Conservation (phyloP, 2,113 vertebrate genomes). For the Tachycineta bicolor region DNA sequence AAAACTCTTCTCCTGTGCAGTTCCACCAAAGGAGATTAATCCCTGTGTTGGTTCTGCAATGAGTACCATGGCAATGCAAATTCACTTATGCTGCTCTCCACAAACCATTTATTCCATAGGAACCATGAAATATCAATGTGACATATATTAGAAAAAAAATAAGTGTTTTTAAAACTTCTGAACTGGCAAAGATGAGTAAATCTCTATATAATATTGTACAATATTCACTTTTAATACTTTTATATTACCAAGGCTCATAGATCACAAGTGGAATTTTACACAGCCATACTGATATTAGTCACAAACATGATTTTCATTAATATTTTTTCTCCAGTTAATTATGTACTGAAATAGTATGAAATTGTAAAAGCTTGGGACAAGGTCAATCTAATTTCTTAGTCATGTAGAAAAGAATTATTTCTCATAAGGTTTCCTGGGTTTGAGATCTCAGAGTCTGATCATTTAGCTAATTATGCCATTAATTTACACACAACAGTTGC, state of each 20-base stretch:
- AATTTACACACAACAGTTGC: not conserved
- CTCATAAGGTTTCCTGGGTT: not conserved
- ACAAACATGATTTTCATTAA: slow-evolving; percentile 29
- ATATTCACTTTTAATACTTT: not conserved
- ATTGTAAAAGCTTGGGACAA: slow-evolving; percentile 16
- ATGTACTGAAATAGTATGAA: not conserved
- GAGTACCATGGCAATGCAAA: not conserved
- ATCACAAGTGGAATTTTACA: slow-evolving; percentile 32
- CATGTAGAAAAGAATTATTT: not conserved
- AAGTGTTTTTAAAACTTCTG: not conserved
- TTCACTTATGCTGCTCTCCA: slow-evolving; percentile 6
- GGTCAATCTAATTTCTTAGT: slow-evolving; percentile 44
- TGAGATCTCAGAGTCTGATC: not conserved
- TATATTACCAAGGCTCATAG: not conserved
- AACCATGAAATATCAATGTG: slow-evolving; percentile 33
- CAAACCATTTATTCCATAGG: not conserved
- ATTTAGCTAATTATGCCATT: slow-evolving; percentile 33
- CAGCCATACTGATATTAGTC: slow-evolving; percentile 4
- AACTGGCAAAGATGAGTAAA: not conserved
- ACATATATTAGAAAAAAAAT: not conserved
- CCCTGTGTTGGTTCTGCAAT: not conserved
- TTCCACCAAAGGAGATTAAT: slow-evolving; percentile 30
- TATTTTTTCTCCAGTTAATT: slow-evolving; percentile 10
- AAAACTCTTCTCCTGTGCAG: not conserved
- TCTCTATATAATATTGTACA: not conserved